Percentiles rank a stretch among this genome's conserved stretches.
Evolutionary conservation across 2,113 vertebrate genomes (phyloP).

Genomic region (Pimephales promelas): DNA sequence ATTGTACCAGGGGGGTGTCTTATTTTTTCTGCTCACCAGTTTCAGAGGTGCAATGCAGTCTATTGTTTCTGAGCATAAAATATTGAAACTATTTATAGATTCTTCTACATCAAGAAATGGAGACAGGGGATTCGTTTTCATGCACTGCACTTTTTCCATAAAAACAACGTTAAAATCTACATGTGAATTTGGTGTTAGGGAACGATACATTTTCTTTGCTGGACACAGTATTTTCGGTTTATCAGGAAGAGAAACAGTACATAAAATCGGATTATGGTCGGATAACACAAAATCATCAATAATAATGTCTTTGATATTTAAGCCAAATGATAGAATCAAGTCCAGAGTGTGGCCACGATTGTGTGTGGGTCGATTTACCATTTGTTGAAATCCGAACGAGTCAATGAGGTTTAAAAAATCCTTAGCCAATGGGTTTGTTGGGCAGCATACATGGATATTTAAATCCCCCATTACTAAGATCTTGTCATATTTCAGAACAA

Average conservation of each 20-base stretch:
- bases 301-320: background rate
- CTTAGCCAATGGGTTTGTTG: background rate
- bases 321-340: background rate
- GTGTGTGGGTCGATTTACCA: background rate
- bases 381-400: background rate
- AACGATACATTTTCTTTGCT: too few relatives aligned
- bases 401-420: background rate
- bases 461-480: background rate
- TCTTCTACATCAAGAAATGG: too few relatives aligned
- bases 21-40: too few relatives aligned
- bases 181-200: too few relatives aligned
- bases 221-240: background rate
- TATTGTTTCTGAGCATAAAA: too few relatives aligned
- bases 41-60: too few relatives aligned
- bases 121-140: too few relatives aligned
- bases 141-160: too few relatives aligned
- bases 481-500: background rate
- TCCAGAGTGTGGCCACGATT: background rate
- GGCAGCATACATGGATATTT: background rate
- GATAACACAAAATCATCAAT: background rate
- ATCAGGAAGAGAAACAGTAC: background rate
- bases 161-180: too few relatives aligned
- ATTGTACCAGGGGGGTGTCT: too few relatives aligned
- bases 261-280: background rate
- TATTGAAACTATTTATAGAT: too few relatives aligned